A percentile compares a stretch with the other conserved stretches of the same genome.
These are phyloP conservation scores for Tachyglossus aculeatus DNA, from an alignment of 2,797 vertebrate genomes.

Conservation along the genomic window DNA sequence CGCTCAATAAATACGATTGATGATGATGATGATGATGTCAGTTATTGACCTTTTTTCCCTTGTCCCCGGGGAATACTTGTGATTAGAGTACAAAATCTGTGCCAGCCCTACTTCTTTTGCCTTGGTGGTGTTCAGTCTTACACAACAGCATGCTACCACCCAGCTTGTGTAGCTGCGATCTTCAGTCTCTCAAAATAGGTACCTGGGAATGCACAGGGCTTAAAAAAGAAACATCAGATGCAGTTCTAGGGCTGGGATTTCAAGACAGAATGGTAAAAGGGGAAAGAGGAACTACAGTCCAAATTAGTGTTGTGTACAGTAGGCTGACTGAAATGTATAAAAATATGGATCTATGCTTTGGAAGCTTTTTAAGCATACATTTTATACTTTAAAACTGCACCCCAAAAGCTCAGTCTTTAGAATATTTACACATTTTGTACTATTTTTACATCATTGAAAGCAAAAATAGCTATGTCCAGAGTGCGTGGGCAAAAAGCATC, in stretches of 20 bases:
- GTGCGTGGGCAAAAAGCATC: conserved; percentile 51
- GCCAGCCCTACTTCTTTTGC: background rate
- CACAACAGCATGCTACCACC: conserved; percentile 20
- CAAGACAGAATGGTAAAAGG: conserved; percentile 44
- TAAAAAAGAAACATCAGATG: conserved; percentile 46
- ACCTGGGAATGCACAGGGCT: conserved; percentile 56
- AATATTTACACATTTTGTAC: conserved; percentile 55
- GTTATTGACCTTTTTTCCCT: conserved; percentile 12
- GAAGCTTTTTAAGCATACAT: conserved; percentile 62
- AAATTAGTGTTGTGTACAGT: conserved; percentile 50
- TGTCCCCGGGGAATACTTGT: background rate
- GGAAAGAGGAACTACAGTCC: conserved; percentile 41
- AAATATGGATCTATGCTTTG: conserved; percentile 76
- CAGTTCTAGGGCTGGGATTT: conserved; percentile 31
- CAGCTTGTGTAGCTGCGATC: conserved; percentile 21
- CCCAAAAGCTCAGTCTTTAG: conserved; percentile 31
- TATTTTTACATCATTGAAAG: conserved; percentile 52
- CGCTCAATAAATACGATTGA: conserved; percentile 37
- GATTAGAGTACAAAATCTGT: conserved; percentile 1
- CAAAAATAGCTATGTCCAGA: conserved; percentile 54
- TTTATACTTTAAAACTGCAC: conserved; percentile 53
- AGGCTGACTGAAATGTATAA: conserved; percentile 69
- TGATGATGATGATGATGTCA: too few species aligned
- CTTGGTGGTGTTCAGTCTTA: conserved; percentile 27
- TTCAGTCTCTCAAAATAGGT: conserved; percentile 44